Evolutionary conservation across 1,140 invertebrate genomes (phyloP).

Genomic region (Caerostris extrusa): DNA sequence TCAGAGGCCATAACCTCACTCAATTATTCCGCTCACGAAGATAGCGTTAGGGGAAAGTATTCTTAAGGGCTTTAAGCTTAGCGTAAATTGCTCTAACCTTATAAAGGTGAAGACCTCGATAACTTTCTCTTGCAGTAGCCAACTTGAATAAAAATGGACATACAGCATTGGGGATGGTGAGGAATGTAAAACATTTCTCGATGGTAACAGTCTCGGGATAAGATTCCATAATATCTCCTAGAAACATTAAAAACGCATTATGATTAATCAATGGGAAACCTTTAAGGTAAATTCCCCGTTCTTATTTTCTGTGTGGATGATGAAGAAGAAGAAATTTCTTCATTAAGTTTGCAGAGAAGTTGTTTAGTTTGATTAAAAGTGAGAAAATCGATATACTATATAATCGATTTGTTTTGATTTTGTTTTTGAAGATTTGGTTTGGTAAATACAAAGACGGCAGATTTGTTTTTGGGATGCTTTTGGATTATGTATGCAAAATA

Average conservation of each 20-base stretch:
- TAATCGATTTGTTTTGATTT: too few relatives aligned
- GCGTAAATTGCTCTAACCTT: not conserved
- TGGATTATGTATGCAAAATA: too few relatives aligned
- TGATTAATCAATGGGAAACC: not conserved
- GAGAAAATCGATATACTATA: too few relatives aligned
- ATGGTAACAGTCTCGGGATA: not conserved
- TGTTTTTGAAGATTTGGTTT: too few relatives aligned
- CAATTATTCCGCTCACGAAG: not conserved
- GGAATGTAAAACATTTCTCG: not conserved
- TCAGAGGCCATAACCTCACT: not conserved
- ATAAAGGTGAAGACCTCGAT: not conserved
- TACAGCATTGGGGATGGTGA: not conserved
- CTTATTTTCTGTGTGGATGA: too few relatives aligned
- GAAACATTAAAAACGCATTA: slow-evolving; percentile 48
- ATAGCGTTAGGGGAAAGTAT: not conserved
- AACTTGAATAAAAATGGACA: not conserved
- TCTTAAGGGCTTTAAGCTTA: not conserved
- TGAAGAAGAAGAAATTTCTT: too few relatives aligned
- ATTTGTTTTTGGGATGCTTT: too few relatives aligned
- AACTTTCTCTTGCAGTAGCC: not conserved
- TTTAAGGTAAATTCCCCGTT: not conserved
- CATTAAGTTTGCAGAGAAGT: too few relatives aligned
- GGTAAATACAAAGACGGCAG: too few relatives aligned
- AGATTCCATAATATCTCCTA: not conserved
- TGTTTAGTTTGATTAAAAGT: too few relatives aligned